phyloP scores from a whole-genome alignment of 1,140 invertebrate genomes.

The Hermetia illucens region DNA sequence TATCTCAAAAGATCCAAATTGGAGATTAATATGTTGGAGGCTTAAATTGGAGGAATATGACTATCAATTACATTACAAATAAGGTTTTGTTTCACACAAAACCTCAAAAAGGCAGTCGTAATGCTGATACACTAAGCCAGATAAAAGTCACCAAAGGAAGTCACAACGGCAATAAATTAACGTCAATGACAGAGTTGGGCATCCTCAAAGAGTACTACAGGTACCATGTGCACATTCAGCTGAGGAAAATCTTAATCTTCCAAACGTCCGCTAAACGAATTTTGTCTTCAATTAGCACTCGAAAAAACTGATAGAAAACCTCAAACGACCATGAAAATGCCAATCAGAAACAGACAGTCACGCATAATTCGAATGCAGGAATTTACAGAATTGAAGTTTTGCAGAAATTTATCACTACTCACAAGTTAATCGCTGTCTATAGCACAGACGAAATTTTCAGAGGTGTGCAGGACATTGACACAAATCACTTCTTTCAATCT shows the following conservation, averaged over 20 bases:
- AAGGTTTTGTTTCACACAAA: constrained; percentile 10
- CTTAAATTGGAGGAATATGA: constrained; percentile 18
- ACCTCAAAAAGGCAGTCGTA: no score
- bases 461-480: not conserved
- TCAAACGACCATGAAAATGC: not conserved
- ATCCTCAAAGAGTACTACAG: no score
- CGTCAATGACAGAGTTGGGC: no score
- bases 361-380: not conserved
- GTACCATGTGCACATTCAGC: no score
- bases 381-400: not conserved
- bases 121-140: constrained; percentile 17
- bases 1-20: constrained; percentile 23
- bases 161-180: no score
- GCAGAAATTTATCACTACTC: not conserved
- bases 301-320: not conserved
- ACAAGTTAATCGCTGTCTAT: not conserved
- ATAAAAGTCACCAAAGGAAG: no score
- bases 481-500: not conserved
- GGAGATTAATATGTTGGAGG: constrained; percentile 12
- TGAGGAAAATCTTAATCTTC: not conserved
- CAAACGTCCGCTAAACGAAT: not conserved
- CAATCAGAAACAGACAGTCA: not conserved
- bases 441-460: not conserved
- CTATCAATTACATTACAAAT: constrained; percentile 10
- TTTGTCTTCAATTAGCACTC: not conserved